Percentiles rank a stretch among this genome's conserved stretches.
Evolutionary conservation across 2,113 vertebrate genomes (phyloP).

Genomic region (Lontra canadensis): DNA sequence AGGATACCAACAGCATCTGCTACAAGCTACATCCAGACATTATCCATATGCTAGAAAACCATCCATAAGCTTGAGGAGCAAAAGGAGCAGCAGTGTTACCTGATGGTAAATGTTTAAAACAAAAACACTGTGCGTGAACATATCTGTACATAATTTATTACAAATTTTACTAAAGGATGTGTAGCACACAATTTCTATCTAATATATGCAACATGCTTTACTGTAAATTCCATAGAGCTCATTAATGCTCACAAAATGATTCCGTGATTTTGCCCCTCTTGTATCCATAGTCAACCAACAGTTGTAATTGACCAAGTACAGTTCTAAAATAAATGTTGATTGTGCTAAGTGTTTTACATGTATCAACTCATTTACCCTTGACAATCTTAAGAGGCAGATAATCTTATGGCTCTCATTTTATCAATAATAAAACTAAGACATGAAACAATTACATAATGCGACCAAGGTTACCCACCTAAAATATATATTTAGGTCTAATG

Average conservation of each 20-base stretch:
- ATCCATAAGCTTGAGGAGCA: conserved; percentile 23
- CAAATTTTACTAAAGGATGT: not conserved
- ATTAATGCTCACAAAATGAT: not conserved
- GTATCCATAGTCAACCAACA: not conserved
- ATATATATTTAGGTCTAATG: not conserved
- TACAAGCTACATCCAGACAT: conserved; percentile 44
- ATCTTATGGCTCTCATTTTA: not conserved
- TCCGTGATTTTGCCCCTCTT: not conserved
- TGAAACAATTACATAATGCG: not conserved
- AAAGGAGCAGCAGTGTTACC: not conserved
- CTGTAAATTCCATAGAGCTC: not conserved
- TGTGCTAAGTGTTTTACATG: not conserved
- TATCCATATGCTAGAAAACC: conserved; percentile 55
- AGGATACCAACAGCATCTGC: conserved; percentile 59
- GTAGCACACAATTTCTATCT: not conserved
- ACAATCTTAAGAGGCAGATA: not conserved
- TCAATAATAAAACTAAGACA: not conserved
- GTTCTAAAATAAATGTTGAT: not conserved
- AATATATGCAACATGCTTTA: not conserved
- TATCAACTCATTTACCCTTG: not conserved
- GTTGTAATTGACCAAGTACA: not conserved
- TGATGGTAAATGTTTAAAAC: not conserved
- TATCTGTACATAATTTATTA: not conserved
- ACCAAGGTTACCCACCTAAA: not conserved
- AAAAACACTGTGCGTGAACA: not conserved